These are phyloP conservation scores for Apostichopus californicus DNA, from an alignment of 35 echinoderm and acorn worm species.

Conservation along the genomic window DNA sequence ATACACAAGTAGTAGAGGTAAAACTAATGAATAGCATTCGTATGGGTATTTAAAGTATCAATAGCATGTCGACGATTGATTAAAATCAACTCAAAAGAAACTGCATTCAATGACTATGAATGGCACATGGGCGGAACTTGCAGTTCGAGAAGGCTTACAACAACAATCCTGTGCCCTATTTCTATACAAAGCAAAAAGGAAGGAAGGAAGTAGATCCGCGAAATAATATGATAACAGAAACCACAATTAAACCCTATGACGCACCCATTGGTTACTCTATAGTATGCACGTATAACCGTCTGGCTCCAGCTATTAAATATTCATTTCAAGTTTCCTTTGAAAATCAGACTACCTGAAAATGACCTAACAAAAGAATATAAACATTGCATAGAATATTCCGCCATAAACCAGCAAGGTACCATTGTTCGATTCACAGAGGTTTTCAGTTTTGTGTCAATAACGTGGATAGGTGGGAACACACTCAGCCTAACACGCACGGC, in stretches of 20 bases:
- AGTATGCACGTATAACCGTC: neutral
- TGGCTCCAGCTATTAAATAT: conserved; percentile 26
- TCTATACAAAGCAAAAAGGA: neutral
- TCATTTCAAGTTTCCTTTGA: conserved; percentile 53
- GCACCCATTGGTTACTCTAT: neutral
- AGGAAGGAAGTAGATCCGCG: conserved; percentile 21
- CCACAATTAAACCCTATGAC: conserved; percentile 22
- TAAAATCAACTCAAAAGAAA: too few relatives aligned
- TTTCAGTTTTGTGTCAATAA: conserved; percentile 40
- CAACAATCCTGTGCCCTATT: neutral
- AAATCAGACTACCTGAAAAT: conserved; percentile 48
- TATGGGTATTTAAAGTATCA: too few relatives aligned
- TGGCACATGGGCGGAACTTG: conserved; percentile 8
- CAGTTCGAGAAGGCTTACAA: neutral
- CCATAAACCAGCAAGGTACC: conserved; percentile 34
- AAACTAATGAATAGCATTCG: too few relatives aligned
- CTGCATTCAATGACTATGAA: neutral
- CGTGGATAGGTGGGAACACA: conserved; percentile 36
- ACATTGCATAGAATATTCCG: conserved; percentile 46
- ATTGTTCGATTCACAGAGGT: conserved; percentile 5
- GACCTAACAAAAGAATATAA: conserved; percentile 48
- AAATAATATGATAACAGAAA: conserved; percentile 34
- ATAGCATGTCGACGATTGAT: too few relatives aligned
- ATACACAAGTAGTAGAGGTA: too few relatives aligned
- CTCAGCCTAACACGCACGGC: conserved; percentile 40